These are phyloP conservation scores for Drosophila auraria DNA, from an alignment of 1,140 invertebrate species.

Conservation along the genomic window DNA sequence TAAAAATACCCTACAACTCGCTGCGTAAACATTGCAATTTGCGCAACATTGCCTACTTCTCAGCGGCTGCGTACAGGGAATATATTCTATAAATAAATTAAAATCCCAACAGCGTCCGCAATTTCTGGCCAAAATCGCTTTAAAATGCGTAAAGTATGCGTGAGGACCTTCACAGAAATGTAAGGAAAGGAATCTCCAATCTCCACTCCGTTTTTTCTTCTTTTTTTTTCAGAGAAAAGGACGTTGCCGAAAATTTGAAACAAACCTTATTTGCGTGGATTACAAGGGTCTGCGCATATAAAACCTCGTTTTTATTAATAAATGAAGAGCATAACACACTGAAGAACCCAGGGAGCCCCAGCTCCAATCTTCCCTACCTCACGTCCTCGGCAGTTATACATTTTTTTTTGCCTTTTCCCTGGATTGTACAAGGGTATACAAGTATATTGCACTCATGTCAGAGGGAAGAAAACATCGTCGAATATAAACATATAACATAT, in stretches of 20 bases:
- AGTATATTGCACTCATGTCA: slow-evolving; percentile 1
- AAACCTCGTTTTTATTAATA: slow-evolving; percentile 24
- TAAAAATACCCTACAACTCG: slow-evolving; percentile 8
- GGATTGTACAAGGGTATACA: slow-evolving; percentile 4
- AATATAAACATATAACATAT: background rate
- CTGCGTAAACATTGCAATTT: slow-evolving; percentile 21
- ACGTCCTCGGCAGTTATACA: slow-evolving; percentile 2
- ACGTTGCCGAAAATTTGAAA: slow-evolving; percentile 9
- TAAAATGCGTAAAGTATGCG: slow-evolving; percentile 4
- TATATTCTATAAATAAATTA: slow-evolving; percentile 26
- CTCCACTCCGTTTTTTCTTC: background rate
- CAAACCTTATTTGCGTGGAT: slow-evolving; percentile 15
- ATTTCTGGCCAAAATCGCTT: slow-evolving; percentile 2
- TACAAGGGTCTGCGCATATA: slow-evolving; percentile 21
- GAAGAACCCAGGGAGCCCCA: background rate
- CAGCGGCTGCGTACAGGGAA: slow-evolving; percentile 14
- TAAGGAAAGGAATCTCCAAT: slow-evolving; percentile 19
- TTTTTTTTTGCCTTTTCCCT: background rate
- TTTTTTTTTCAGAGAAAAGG: background rate
- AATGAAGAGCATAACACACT: slow-evolving; percentile 15
- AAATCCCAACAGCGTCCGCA: background rate
- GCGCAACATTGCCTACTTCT: slow-evolving; percentile 10
- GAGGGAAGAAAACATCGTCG: background rate
- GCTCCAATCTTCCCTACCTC: too few relatives aligned
- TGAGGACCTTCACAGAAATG: background rate